Evolutionary conservation across 2,797 vertebrate genomes (phyloP).

Genomic region (Catamblyrhynchus diadema): DNA sequence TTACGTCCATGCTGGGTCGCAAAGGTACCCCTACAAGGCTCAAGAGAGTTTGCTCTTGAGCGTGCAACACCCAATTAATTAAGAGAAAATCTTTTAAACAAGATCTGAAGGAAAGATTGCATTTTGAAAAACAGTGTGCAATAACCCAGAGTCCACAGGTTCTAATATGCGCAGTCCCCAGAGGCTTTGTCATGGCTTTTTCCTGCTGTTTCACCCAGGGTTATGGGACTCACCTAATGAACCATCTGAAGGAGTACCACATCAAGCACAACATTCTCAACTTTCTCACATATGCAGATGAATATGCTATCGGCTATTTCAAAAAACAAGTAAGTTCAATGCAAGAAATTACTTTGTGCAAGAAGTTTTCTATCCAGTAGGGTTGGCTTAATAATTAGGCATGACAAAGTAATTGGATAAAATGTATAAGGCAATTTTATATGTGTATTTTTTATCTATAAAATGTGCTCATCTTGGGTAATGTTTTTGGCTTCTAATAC

Average conservation of each 20-base stretch:
- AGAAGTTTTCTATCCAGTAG: neutral
- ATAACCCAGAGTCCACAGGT: neutral
- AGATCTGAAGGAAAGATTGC: neutral
- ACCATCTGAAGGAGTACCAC: constrained; percentile 98
- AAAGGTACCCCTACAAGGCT: neutral
- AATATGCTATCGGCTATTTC: constrained; percentile 98
- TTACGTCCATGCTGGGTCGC: neutral
- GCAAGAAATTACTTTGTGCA: neutral
- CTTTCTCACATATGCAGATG: constrained; percentile 97
- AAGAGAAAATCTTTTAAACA: neutral
- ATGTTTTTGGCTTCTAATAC: neutral
- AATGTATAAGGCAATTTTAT: neutral
- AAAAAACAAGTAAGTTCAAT: constrained; percentile 90
- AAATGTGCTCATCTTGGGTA: neutral
- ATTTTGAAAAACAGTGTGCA: neutral
- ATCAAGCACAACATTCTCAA: constrained; percentile 97
- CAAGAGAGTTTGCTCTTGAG: neutral
- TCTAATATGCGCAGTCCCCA: neutral
- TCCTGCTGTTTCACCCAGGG: constrained; percentile 77
- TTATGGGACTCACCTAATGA: constrained; percentile 98
- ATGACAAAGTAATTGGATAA: neutral
- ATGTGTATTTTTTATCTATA: neutral
- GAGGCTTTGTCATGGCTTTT: neutral
- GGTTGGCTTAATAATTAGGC: neutral
- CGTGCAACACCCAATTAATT: neutral